phyloP scores from a whole-genome alignment of 2,888 invertebrate species.

The Apamea epomidion region DNA sequence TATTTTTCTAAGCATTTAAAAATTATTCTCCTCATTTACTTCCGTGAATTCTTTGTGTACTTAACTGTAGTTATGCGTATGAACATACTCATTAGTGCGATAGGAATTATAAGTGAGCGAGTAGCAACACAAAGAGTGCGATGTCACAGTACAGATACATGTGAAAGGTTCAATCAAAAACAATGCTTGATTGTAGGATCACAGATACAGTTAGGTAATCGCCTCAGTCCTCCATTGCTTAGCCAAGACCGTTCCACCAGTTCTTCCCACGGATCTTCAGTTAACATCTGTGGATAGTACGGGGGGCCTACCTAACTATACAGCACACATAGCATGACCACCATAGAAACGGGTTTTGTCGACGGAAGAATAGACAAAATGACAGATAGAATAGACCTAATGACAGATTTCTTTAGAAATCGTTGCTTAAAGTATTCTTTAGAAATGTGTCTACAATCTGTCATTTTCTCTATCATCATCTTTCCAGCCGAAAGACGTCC shows the following conservation, averaged over 20 bases:
- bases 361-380: too few relatives aligned
- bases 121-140: constrained; percentile 48
- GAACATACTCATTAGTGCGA: constrained; percentile 44
- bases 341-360: too few relatives aligned
- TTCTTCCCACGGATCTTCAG: not conserved
- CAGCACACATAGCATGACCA: too few relatives aligned
- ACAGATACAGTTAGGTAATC: not conserved
- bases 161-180: constrained; percentile 18
- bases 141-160: not conserved
- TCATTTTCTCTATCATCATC: too few relatives aligned
- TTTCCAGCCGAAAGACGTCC: too few relatives aligned
- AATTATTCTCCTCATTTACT: constrained; percentile 41
- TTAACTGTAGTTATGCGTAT: constrained; percentile 50
- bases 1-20: constrained; percentile 52
- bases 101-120: constrained; percentile 52
- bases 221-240: not conserved
- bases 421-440: too few relatives aligned
- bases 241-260: not conserved
- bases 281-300: too few relatives aligned
- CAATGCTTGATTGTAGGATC: too few relatives aligned
- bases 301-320: too few relatives aligned
- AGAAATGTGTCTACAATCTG: too few relatives aligned
- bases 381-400: too few relatives aligned
- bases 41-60: constrained; percentile 57
- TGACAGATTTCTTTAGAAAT: too few relatives aligned